phyloP scores from a whole-genome alignment of 1,140 invertebrate species.

The Zaprionus inermis region DNA sequence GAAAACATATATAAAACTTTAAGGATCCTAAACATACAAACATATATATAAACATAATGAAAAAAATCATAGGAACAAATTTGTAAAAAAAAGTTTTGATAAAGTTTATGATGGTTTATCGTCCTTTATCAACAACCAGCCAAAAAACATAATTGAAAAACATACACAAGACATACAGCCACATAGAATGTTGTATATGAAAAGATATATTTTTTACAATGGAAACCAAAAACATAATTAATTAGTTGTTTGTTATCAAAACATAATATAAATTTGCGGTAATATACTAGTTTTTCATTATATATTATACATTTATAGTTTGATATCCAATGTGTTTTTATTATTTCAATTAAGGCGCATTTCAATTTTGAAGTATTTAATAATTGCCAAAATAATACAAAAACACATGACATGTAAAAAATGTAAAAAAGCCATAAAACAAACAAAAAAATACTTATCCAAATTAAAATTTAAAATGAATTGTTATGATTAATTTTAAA shows the following conservation, averaged over 20 bases:
- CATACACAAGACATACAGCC: slow-evolving; percentile 21
- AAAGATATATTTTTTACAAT: slow-evolving; percentile 63
- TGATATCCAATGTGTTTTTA: too few species aligned
- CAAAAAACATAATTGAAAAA: slow-evolving; percentile 32
- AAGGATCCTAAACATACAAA: slow-evolving; percentile 31
- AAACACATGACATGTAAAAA: too few species aligned
- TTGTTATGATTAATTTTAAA: too few species aligned
- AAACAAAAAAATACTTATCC: too few species aligned
- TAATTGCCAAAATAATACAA: too few species aligned
- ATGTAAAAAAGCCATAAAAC: too few species aligned
- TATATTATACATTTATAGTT: slow-evolving; percentile 28
- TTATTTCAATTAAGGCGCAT: too few species aligned
- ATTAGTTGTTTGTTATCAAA: slow-evolving; percentile 19
- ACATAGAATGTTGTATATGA: slow-evolving; percentile 46
- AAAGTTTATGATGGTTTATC: slow-evolving; percentile 72
- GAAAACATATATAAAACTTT: slow-evolving; percentile 53
- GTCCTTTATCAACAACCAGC: slow-evolving; percentile 62
- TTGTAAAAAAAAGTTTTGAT: slow-evolving; percentile 74
- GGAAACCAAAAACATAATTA: slow-evolving; percentile 34
- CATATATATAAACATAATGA: background rate
- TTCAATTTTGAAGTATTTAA: too few species aligned
- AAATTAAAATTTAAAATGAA: too few species aligned
- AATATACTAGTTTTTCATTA: background rate
- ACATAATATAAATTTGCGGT: slow-evolving; percentile 5
- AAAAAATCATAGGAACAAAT: slow-evolving; percentile 27